These are phyloP conservation scores for Tupiocoris notatus DNA, from an alignment of 2,888 invertebrate genomes.

Conservation along the genomic window DNA sequence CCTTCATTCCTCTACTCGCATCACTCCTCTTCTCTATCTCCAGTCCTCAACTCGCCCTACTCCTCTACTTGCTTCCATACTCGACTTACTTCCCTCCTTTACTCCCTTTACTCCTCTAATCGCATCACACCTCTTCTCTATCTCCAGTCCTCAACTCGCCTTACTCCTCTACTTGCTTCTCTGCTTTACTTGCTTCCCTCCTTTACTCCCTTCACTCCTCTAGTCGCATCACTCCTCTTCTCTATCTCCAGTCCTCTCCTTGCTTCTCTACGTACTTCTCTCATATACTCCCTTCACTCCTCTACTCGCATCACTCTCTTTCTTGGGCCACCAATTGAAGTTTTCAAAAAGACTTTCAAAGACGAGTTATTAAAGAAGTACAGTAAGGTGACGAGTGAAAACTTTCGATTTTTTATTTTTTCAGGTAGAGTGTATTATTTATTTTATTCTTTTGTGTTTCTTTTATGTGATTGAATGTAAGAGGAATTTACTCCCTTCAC, in stretches of 20 bases:
- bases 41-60: constrained; percentile 45
- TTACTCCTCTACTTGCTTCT: constrained; percentile 43
- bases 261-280: constrained; percentile 44
- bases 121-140: constrained; percentile 36
- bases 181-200: constrained; percentile 18
- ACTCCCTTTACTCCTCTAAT: constrained; percentile 46
- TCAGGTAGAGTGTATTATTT: too few relatives aligned
- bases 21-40: constrained; percentile 7
- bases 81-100: constrained; percentile 30
- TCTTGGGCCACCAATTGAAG: too few relatives aligned
- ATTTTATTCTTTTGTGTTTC: too few relatives aligned
- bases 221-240: constrained; percentile 37
- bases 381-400: too few relatives aligned
- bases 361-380: too few relatives aligned
- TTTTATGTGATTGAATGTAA: too few relatives aligned
- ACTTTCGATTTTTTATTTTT: too few relatives aligned
- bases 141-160: constrained; percentile 44
- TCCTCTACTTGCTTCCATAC: constrained; percentile 40
- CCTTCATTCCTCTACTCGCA: constrained; percentile 47
- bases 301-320: too few relatives aligned
- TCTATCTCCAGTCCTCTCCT: too few relatives aligned
- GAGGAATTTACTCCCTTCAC: too few relatives aligned
- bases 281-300: constrained; percentile 41
- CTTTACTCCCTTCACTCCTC: constrained; percentile 47
- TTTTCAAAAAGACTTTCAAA: too few relatives aligned